phyloP scores from a whole-genome alignment of 1,140 invertebrate species.

The Hypothenemus hampei region DNA sequence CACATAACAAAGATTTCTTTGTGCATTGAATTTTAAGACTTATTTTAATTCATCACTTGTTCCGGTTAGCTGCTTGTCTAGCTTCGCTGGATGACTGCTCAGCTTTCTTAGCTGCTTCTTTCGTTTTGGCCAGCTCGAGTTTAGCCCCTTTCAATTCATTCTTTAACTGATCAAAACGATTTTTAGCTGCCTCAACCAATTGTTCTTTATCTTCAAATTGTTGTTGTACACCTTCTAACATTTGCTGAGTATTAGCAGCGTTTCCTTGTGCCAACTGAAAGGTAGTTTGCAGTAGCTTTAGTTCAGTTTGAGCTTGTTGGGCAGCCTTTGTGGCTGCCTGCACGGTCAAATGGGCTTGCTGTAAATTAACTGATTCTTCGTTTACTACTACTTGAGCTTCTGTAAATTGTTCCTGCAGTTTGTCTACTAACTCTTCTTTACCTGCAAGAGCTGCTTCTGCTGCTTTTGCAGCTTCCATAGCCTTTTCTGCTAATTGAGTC shows the following conservation, averaged over 20 bases:
- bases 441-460: conserved; percentile 59
- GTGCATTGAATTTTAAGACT: too few relatives aligned
- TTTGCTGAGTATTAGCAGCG: conserved; percentile 55
- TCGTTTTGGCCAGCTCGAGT: conserved; percentile 56
- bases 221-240: conserved; percentile 52
- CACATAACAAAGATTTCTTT: too few relatives aligned
- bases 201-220: conserved; percentile 59
- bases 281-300: conserved; percentile 45
- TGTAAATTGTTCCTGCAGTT: conserved; percentile 42
- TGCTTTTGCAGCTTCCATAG: conserved; percentile 59
- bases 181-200: conserved; percentile 58
- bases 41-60: conserved; percentile 30
- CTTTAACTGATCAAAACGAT: conserved; percentile 53
- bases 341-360: conserved; percentile 55
- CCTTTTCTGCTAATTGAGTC: conserved; percentile 60
- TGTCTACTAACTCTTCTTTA: conserved; percentile 53
- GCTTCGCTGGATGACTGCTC: conserved; percentile 59
- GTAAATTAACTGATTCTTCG: conserved; percentile 55
- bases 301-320: conserved; percentile 51
- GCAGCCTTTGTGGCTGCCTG: conserved; percentile 54
- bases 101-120: conserved; percentile 57
- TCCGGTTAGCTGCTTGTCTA: conserved; percentile 42
- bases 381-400: conserved; percentile 60
- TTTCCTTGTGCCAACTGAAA: conserved; percentile 50
- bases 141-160: conserved; percentile 54